Conservation (phyloP, 2,113 vertebrate genomes). For the Lutjanus erythropterus region DNA sequence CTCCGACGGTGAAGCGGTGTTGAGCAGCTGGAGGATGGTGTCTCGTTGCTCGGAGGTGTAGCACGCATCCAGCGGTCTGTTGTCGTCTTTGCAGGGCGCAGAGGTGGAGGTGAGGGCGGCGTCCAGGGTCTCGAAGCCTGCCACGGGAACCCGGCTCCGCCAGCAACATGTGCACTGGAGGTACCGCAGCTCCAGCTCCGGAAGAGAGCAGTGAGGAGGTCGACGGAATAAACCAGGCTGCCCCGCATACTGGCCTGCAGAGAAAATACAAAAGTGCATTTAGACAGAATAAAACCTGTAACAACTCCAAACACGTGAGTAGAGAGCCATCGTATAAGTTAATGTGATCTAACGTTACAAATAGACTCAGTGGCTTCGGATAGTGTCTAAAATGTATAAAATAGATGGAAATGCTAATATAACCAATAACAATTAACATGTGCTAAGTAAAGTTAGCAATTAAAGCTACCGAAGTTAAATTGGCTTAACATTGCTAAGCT, state of each 20-base stretch:
- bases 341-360: not conserved
- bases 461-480: not conserved
- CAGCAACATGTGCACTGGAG: conserved; percentile 82
- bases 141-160: conserved; percentile 72
- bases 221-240: conserved; percentile 63
- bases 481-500: no score
- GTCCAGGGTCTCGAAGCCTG: conserved; percentile 54
- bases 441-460: not conserved
- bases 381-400: not conserved
- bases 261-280: not conserved
- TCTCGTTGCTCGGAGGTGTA: conserved; percentile 83
- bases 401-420: not conserved
- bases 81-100: conserved; percentile 43
- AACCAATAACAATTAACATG: no score
- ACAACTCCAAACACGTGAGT: not conserved
- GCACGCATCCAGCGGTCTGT: conserved; percentile 70
- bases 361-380: not conserved
- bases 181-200: conserved; percentile 70
- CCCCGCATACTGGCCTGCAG: conserved; percentile 56
- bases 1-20: conserved; percentile 79
- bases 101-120: conserved; percentile 13
- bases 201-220: conserved; percentile 40
- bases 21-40: conserved; percentile 83
- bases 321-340: not conserved
- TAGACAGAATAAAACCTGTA: not conserved